A percentile compares a stretch with the other conserved stretches of the same genome.
These are phyloP conservation scores for Abrostola triplasia DNA, from an alignment of 2,888 invertebrate genomes.

Conservation along the genomic window DNA sequence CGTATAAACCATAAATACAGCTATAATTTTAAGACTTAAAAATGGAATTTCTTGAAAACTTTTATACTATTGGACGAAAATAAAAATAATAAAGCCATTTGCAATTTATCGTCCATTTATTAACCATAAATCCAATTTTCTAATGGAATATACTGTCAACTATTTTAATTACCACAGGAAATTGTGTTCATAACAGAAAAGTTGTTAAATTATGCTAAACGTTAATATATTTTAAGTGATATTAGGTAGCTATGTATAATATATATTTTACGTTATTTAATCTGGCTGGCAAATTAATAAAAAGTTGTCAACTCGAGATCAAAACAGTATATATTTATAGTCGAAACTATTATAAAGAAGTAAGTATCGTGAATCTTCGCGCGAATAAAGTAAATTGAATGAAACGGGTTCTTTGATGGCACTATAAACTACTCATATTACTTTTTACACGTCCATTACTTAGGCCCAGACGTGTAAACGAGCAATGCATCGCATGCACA, in stretches of 20 bases:
- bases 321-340: constrained; percentile 13
- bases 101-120: constrained; percentile 40
- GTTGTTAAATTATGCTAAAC: constrained; percentile 27
- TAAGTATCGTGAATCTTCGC: background rate
- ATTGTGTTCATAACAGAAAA: constrained; percentile 18
- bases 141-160: constrained; percentile 18
- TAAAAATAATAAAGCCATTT: constrained; percentile 33
- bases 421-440: constrained; percentile 26
- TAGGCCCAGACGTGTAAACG: constrained; percentile 2
- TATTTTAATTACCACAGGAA: constrained; percentile 44
- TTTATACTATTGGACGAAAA: constrained; percentile 7
- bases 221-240: constrained; percentile 17
- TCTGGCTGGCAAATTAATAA: constrained; percentile 5
- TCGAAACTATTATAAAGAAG: constrained; percentile 24
- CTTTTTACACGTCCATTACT: constrained; percentile 17
- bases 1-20: too few species aligned
- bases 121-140: constrained; percentile 43
- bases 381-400: constrained; percentile 21
- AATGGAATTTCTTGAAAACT: constrained; percentile 26
- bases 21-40: background rate
- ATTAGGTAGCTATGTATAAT: constrained; percentile 5
- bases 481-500: too few species aligned
- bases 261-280: background rate
- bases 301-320: background rate
- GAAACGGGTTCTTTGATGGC: constrained; percentile 14